Percentiles rank a stretch among this genome's conserved stretches.
phyloP scores from a whole-genome alignment of 2,888 invertebrate genomes.

The Phalera bucephala region DNA sequence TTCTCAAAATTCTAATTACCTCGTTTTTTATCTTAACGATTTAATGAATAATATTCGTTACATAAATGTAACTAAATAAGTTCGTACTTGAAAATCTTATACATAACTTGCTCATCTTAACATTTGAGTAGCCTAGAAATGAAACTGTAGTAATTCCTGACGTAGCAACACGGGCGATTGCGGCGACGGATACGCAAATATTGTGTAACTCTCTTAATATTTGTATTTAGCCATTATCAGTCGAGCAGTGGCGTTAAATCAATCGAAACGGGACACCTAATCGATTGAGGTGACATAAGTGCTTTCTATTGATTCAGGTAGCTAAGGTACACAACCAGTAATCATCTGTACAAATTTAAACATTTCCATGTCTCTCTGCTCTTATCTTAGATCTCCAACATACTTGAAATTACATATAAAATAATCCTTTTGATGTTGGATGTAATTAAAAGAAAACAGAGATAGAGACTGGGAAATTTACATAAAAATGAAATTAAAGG shows the following conservation, averaged over 20 bases:
- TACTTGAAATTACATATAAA: not conserved
- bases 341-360: slow-evolving; percentile 37
- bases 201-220: slow-evolving; percentile 31
- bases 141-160: slow-evolving; percentile 8
- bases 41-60: too few species aligned
- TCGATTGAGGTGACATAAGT: slow-evolving; percentile 26
- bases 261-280: slow-evolving; percentile 20
- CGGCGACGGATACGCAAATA: slow-evolving; percentile 17
- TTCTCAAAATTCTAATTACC: too few species aligned
- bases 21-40: too few species aligned
- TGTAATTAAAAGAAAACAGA: slow-evolving; percentile 9
- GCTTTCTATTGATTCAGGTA: slow-evolving; percentile 32
- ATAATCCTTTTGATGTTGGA: slow-evolving; percentile 7
- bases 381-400: slow-evolving; percentile 1
- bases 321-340: slow-evolving; percentile 23
- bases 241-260: slow-evolving; percentile 28
- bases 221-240: slow-evolving; percentile 22
- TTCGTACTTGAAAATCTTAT: too few species aligned
- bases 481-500: slow-evolving; percentile 34
- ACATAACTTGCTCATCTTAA: not conserved
- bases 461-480: slow-evolving; percentile 27
- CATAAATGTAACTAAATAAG: too few species aligned
- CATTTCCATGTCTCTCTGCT: slow-evolving; percentile 3
- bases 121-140: slow-evolving; percentile 3
- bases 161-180: slow-evolving; percentile 6